These are phyloP conservation scores for Esperia sulphurella DNA, from an alignment of 2,888 invertebrate species.

Conservation along the genomic window DNA sequence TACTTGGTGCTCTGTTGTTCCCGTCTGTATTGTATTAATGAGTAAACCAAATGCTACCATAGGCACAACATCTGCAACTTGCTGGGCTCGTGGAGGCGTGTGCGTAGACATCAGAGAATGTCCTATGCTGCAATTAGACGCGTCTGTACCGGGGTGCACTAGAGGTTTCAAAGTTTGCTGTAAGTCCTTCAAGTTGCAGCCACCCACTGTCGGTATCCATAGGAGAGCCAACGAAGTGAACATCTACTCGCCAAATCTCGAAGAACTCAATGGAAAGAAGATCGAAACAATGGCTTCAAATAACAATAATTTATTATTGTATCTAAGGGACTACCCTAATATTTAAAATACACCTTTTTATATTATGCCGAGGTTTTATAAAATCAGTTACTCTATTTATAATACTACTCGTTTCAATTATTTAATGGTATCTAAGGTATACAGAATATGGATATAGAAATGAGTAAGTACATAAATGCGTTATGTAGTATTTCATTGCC, in stretches of 20 bases:
- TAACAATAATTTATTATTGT: conserved; percentile 16
- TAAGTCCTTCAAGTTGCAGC: conserved; percentile 17
- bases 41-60: neutral
- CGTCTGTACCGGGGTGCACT: conserved; percentile 37
- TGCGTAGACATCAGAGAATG: conserved; percentile 40
- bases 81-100: conserved; percentile 52
- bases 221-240: conserved; percentile 15
- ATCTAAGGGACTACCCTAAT: neutral
- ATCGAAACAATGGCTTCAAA: conserved; percentile 21
- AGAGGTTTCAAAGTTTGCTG: conserved; percentile 43
- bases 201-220: conserved; percentile 26
- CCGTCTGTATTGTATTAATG: too few species aligned
- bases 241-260: conserved; percentile 11
- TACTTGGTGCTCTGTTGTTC: too few species aligned
- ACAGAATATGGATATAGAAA: too few species aligned
- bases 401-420: too few species aligned
- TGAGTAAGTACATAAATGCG: too few species aligned
- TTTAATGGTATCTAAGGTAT: too few species aligned
- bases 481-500: too few species aligned
- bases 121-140: conserved; percentile 23
- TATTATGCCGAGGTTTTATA: too few species aligned
- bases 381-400: too few species aligned
- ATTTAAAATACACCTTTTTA: too few species aligned
- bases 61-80: conserved; percentile 39
- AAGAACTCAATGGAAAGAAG: conserved; percentile 20